Evolutionary conservation across 30 jellyfish, hydroid and myxozoan genomes (phyloP).

Genomic region (Rhopilema esculentum): DNA sequence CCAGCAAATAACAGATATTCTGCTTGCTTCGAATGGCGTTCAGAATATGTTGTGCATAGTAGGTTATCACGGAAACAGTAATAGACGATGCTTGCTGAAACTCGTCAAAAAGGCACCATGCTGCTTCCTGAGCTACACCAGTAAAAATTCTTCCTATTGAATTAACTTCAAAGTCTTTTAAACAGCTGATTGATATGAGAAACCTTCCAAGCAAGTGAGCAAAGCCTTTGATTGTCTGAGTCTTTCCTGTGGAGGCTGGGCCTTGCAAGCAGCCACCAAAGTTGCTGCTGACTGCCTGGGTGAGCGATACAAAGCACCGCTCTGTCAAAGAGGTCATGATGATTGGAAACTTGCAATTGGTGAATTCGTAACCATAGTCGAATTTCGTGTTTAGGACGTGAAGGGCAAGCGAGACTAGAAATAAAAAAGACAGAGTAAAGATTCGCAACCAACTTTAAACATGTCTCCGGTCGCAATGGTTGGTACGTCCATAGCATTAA

Average conservation of each 20-base stretch:
- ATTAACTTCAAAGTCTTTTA: conserved; percentile 44
- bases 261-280: conserved; percentile 78
- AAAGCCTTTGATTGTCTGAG: conserved; percentile 73
- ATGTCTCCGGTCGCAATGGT: not conserved
- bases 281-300: conserved; percentile 58
- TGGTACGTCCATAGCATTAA: too few species aligned
- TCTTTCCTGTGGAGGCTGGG: conserved; percentile 75
- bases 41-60: conserved; percentile 59
- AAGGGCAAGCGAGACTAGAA: conserved; percentile 31
- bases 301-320: conserved; percentile 71
- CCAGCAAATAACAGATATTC: conserved; percentile 40
- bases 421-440: not conserved
- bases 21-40: conserved; percentile 64
- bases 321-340: conserved; percentile 81
- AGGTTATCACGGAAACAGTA: conserved; percentile 50
- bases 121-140: conserved; percentile 82
- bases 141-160: conserved; percentile 64
- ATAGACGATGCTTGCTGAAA: conserved; percentile 62
- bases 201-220: conserved; percentile 67
- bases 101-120: conserved; percentile 81
- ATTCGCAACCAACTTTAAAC: too few species aligned
- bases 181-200: conserved; percentile 60
- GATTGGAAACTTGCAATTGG: conserved; percentile 71
- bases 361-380: conserved; percentile 76
- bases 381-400: conserved; percentile 72